A percentile compares a stretch with the other conserved stretches of the same genome.
Conservation (phyloP, 1,140 invertebrate species). For the Lineus longissimus region DNA sequence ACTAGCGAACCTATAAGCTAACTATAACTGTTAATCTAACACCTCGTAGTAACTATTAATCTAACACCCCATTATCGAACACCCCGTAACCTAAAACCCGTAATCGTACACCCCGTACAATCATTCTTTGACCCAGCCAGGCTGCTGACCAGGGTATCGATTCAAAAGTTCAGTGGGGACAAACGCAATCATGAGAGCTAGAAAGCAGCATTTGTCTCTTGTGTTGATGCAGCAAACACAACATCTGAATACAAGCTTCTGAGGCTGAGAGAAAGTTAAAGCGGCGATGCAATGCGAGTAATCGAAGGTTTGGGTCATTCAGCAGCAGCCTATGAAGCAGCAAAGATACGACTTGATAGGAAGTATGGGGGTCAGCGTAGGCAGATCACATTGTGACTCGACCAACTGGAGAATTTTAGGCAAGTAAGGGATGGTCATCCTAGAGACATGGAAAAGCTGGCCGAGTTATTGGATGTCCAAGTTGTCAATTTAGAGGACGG, state of each 20-base stretch:
- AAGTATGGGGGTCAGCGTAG: conserved; percentile 9
- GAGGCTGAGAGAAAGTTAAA: not conserved
- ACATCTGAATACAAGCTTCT: not conserved
- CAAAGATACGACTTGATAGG: conserved; percentile 6
- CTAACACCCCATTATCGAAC: too few relatives aligned
- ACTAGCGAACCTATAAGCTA: too few relatives aligned
- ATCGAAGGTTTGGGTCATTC: conserved; percentile 11
- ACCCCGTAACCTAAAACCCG: too few relatives aligned
- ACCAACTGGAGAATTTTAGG: conserved; percentile 9
- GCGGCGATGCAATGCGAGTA: conserved; percentile 4
- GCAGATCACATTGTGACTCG: not conserved
- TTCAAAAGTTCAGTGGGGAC: not conserved
- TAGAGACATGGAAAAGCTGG: conserved; percentile 7
- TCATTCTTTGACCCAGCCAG: too few relatives aligned
- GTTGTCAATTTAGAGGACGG: not conserved
- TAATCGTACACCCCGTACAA: too few relatives aligned
- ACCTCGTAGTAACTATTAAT: too few relatives aligned
- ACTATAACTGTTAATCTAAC: too few relatives aligned
- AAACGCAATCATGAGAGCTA: not conserved
- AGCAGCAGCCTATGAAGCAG: conserved; percentile 5
- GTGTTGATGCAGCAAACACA: not conserved
- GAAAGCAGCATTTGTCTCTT: not conserved
- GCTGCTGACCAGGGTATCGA: too few relatives aligned
- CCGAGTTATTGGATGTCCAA: conserved; percentile 7
- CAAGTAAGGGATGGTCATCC: not conserved